Evolutionary conservation across 2,888 invertebrate genomes (phyloP).

Genomic region (Drosophila cyrtoloma): DNA sequence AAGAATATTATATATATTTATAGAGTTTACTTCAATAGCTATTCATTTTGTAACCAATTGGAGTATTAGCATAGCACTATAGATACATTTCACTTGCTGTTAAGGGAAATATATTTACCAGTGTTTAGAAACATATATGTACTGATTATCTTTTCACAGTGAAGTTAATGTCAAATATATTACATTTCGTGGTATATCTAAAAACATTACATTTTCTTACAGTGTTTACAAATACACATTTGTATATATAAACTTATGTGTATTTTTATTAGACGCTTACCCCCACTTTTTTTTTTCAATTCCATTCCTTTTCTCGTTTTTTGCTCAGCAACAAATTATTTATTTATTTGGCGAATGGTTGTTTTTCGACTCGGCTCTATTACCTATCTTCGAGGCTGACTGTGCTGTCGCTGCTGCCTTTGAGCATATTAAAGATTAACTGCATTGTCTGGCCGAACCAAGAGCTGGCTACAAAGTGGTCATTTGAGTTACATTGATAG

Average conservation of each 20-base stretch:
- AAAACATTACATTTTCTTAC: neutral
- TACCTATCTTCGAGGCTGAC: conserved; percentile 29
- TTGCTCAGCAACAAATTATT: conserved; percentile 48
- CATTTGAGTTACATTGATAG: conserved; percentile 10
- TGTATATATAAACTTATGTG: neutral
- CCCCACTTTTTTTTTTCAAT: conserved; percentile 51
- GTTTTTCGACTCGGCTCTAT: conserved; percentile 57
- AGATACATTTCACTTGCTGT: no score
- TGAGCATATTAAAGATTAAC: conserved; percentile 74
- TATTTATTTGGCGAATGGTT: conserved; percentile 71
- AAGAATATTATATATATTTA: neutral
- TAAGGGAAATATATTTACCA: neutral
- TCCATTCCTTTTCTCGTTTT: conserved; percentile 37
- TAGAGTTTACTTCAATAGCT: neutral
- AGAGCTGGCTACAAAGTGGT: conserved; percentile 28
- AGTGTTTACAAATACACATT: neutral
- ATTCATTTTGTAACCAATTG: neutral
- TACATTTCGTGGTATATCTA: neutral
- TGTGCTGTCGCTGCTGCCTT: conserved; percentile 47
- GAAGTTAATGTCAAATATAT: neutral
- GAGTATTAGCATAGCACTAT: neutral
- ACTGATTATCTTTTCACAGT: neutral
- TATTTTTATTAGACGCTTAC: conserved; percentile 18
- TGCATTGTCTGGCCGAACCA: conserved; percentile 61
- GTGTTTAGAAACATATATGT: neutral